Base-by-base conservation (phyloP, 2,888 invertebrate species). In the Chrysolina americana region DNA sequence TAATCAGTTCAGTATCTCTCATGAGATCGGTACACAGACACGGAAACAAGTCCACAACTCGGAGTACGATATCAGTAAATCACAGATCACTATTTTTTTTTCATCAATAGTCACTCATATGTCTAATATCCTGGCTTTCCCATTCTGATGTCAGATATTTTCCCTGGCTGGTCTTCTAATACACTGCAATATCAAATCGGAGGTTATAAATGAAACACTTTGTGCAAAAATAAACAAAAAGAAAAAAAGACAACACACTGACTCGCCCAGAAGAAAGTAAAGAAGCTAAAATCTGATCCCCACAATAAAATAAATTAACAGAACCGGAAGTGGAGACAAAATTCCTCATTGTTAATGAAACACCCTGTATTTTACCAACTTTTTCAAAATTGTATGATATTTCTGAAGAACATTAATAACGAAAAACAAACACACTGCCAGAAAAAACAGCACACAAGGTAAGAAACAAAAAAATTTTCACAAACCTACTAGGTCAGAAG, bases 101-200 rank as follows among this genome's bases (percentile, higher is more conserved):
- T 50, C n/a, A n/a, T 53, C 15, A 41, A 68, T 17, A 17, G 36
- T 17, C 50, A 2, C 28, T 59, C 66, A 50, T 11, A 28, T 41
- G 41, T 41, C 68, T 53, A 53, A 53, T 53, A 68, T 53, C 21
- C 50, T 28, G 41, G 53, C 44, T 56, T 75, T 64, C 41, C 69
- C 63, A 23, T 59, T 56, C 71, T 68, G 59, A 71, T 71, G 75
- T 75, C 75, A 71, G 69, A 65, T 75, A 19, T 69, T 71, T 68
- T 68, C 41, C 71, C 66, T 36, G 59, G 66, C 62, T 56, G 56
- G 19, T 71, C 75, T 75, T 75, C 75, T 75, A 75, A 53, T 70
- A 68, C 65, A 75, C 75, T 75, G 75, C 17, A 75, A 72, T 53
- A 53, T 65, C 56, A 48, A 65, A 68, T 65, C 19, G 17, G 13